A percentile compares a stretch with the other conserved stretches of the same genome.
Evolutionary conservation across 2,797 vertebrate genomes (phyloP).

Genomic region (Coranthus polyacanthus): DNA sequence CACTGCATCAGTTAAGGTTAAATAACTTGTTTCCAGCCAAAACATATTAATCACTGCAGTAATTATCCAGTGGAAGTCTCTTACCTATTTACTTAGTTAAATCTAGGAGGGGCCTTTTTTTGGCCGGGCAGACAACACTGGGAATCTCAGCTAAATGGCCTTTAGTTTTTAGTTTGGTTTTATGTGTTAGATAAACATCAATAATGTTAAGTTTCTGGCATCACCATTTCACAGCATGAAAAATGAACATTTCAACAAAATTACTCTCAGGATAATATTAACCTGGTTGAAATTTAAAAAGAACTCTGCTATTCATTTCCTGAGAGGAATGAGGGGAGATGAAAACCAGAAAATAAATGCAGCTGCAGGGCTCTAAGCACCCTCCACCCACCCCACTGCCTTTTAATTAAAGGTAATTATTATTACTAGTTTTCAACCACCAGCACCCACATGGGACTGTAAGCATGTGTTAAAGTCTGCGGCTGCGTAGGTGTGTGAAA

Average conservation of each 20-base stretch:
- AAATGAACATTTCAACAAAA: conserved; percentile 29
- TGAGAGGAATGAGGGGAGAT: conserved; percentile 26
- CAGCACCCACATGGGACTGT: conserved; percentile 47
- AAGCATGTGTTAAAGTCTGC: conserved; percentile 16
- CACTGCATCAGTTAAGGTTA: too few species aligned
- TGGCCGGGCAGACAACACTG: too few species aligned
- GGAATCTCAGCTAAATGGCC: background rate
- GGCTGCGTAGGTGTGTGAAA: conserved; percentile 2
- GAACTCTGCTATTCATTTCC: conserved; percentile 48
- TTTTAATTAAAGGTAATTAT: conserved; percentile 79
- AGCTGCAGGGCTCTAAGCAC: conserved; percentile 21
- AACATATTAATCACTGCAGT: too few species aligned
- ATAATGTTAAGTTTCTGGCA: background rate
- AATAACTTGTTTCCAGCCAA: too few species aligned
- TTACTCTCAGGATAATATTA: conserved; percentile 31
- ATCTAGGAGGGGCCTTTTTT: too few species aligned
- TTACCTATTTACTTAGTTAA: too few species aligned
- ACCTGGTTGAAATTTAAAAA: conserved; percentile 43
- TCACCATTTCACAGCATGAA: conserved; percentile 10
- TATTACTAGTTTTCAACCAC: conserved; percentile 57
- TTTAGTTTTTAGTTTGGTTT: background rate
- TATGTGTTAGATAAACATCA: background rate
- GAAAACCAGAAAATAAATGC: conserved; percentile 30
- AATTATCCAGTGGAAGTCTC: too few species aligned
- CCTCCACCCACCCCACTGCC: conserved; percentile 6